Percentiles rank a stretch among this genome's conserved stretches.
phyloP scores from a whole-genome alignment of 1,140 invertebrate genomes.

The Formica exsecta region DNA sequence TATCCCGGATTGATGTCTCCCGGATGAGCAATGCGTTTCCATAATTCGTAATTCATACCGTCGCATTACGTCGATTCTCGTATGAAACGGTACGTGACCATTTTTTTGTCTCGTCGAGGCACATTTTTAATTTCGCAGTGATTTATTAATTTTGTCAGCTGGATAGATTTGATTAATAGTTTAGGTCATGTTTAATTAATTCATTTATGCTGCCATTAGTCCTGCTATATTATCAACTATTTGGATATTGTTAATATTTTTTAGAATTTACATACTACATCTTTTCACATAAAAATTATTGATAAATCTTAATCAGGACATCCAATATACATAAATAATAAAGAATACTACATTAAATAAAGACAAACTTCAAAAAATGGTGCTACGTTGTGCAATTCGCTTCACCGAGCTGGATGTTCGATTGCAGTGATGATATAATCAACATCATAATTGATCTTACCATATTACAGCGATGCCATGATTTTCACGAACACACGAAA shows the following conservation, averaged over 20 bases:
- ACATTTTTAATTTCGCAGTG: slow-evolving; percentile 51
- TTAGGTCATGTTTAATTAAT: slow-evolving; percentile 57
- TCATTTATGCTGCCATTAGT: slow-evolving; percentile 22
- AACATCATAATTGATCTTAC: slow-evolving; percentile 26
- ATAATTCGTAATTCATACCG: slow-evolving; percentile 62
- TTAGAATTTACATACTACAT: neutral
- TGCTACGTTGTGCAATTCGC: neutral
- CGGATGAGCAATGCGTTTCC: slow-evolving; percentile 56
- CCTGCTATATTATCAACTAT: slow-evolving; percentile 14
- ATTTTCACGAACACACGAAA: neutral
- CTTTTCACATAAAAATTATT: neutral
- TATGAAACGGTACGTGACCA: neutral
- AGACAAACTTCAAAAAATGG: neutral
- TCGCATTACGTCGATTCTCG: slow-evolving; percentile 53
- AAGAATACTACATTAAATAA: neutral
- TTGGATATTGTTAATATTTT: slow-evolving; percentile 13
- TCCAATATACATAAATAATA: neutral
- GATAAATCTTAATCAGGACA: slow-evolving; percentile 8
- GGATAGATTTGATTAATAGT: slow-evolving; percentile 30
- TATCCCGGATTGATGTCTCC: slow-evolving; percentile 60
- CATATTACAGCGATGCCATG: slow-evolving; percentile 17
- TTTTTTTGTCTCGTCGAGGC: slow-evolving; percentile 11
- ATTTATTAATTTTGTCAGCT: slow-evolving; percentile 58
- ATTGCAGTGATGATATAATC: slow-evolving; percentile 6
- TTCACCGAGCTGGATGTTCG: neutral